phyloP scores from a whole-genome alignment of 1,140 invertebrate species.

The Aphelenchoides avenae region DNA sequence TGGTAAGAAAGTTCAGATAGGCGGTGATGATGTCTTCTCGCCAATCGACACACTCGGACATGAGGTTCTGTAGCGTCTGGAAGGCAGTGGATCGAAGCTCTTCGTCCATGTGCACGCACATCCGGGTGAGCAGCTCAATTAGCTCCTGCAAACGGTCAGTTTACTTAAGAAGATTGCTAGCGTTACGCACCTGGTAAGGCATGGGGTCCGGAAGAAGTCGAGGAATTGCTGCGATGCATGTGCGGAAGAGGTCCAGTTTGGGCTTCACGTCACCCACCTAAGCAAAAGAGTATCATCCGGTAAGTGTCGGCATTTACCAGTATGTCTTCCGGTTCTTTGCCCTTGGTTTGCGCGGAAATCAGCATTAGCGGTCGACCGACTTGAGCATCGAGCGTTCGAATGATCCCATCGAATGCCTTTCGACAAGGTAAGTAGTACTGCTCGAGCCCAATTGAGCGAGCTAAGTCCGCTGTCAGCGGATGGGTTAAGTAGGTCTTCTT shows the following conservation, averaged over 20 bases:
- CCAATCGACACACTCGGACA: constrained; percentile 93
- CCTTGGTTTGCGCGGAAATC: constrained; percentile 89
- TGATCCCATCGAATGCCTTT: constrained; percentile 90
- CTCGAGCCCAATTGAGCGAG: constrained; percentile 88
- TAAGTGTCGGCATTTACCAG: too few relatives aligned
- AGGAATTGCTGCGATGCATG: constrained; percentile 95
- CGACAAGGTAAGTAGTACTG: constrained; percentile 91
- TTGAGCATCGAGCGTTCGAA: constrained; percentile 84
- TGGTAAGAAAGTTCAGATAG: constrained; percentile 53
- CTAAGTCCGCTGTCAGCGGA: constrained; percentile 89
- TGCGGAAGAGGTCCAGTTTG: constrained; percentile 92
- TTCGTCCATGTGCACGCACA: constrained; percentile 76
- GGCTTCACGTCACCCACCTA: constrained; percentile 95
- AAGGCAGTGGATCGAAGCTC: constrained; percentile 73
- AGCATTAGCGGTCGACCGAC: constrained; percentile 90
- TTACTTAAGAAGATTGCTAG: not conserved
- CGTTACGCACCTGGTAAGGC: constrained; percentile 71
- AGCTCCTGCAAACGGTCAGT: constrained; percentile 61
- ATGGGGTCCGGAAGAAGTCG: constrained; percentile 94
- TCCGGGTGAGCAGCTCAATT: constrained; percentile 80
- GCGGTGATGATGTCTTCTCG: constrained; percentile 83
- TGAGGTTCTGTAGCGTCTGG: constrained; percentile 88
- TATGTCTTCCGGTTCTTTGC: constrained; percentile 81
- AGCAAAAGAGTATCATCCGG: too few relatives aligned
- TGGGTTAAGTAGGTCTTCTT: constrained; percentile 89